A percentile compares a stretch with the other conserved stretches of the same genome.
phyloP scores from a whole-genome alignment of 2,888 invertebrate species.

The Trissolcus japonicus region DNA sequence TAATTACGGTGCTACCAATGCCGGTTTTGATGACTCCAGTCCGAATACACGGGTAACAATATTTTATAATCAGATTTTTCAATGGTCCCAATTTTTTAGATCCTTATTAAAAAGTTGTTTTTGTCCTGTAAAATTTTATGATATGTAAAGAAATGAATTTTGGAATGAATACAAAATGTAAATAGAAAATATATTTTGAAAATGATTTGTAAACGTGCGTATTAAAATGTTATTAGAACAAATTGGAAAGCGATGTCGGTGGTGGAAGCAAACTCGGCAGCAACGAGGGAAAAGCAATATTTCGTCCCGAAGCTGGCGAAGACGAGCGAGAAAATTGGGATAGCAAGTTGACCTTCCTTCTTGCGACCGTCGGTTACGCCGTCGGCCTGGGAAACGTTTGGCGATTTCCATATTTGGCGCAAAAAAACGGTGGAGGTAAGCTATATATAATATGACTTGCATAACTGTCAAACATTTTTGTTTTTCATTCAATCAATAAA shows the following conservation, averaged over 20 bases:
- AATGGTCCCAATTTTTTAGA: too few species aligned
- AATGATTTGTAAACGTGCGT: too few species aligned
- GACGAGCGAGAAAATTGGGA: slow-evolving; percentile 94
- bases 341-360: slow-evolving; percentile 91
- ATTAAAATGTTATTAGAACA: slow-evolving; percentile 61
- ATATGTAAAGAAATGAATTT: too few species aligned
- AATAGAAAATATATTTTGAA: background rate
- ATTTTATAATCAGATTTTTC: too few species aligned
- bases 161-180: background rate
- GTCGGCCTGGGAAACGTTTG: slow-evolving; percentile 96
- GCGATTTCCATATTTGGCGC: slow-evolving; percentile 96
- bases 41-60: slow-evolving; percentile 75
- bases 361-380: slow-evolving; percentile 96
- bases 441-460: slow-evolving; percentile 25
- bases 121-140: too few species aligned
- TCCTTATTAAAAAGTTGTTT: too few species aligned
- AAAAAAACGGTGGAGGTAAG: slow-evolving; percentile 92
- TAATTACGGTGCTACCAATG: slow-evolving; percentile 91
- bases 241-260: slow-evolving; percentile 60
- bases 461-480: background rate
- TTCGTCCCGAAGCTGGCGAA: slow-evolving; percentile 84
- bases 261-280: slow-evolving; percentile 80
- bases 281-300: slow-evolving; percentile 81
- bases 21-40: slow-evolving; percentile 84
- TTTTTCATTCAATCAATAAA: slow-evolving; percentile 1